Conservation (phyloP, 2,113 vertebrate species). For the Dissostichus mawsoni region DNA sequence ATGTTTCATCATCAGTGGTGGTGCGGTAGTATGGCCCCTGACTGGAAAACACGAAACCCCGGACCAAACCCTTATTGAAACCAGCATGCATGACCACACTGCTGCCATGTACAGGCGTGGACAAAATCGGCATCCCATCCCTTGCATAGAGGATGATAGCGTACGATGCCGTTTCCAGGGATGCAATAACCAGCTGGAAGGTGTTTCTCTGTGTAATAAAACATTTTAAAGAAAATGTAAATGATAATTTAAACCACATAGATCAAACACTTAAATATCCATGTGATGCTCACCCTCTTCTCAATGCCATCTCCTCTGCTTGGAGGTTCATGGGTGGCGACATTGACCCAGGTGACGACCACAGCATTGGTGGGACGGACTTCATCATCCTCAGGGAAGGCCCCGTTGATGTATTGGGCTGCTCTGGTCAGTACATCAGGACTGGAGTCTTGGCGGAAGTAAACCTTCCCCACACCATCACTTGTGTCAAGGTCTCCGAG, state of each 20-base stretch:
- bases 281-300: slow-evolving; percentile 81
- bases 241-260: not conserved
- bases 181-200: slow-evolving; percentile 93
- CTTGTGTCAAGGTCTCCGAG: slow-evolving; percentile 91
- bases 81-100: slow-evolving; percentile 83
- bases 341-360: slow-evolving; percentile 89
- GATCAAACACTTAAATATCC: not conserved
- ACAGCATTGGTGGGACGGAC: slow-evolving; percentile 84
- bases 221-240: slow-evolving; percentile 25
- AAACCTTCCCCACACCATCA: slow-evolving; percentile 86
- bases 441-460: slow-evolving; percentile 88
- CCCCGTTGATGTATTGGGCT: slow-evolving; percentile 83
- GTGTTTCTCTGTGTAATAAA: slow-evolving; percentile 90
- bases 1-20: slow-evolving; percentile 84
- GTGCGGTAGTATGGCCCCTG: slow-evolving; percentile 87
- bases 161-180: slow-evolving; percentile 86
- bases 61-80: slow-evolving; percentile 88
- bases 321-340: slow-evolving; percentile 79
- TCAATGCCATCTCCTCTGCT: slow-evolving; percentile 66
- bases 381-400: slow-evolving; percentile 82
- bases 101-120: slow-evolving; percentile 76
- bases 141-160: slow-evolving; percentile 92
- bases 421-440: slow-evolving; percentile 78
- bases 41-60: slow-evolving; percentile 80
- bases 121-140: slow-evolving; percentile 88